phyloP scores from a whole-genome alignment of 1,140 invertebrate genomes.

The Planococcus citri region DNA sequence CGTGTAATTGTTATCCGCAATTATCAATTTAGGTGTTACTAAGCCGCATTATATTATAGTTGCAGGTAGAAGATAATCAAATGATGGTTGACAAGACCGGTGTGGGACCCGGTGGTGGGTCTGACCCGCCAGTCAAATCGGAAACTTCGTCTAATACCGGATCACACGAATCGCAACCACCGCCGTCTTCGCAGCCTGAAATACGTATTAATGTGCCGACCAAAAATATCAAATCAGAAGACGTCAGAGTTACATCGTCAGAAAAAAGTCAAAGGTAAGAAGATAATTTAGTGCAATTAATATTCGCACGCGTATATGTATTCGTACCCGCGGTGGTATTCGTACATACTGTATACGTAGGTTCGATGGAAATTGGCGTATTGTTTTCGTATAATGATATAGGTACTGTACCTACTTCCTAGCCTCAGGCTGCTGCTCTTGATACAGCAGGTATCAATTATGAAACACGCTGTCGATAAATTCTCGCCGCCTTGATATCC shows the following conservation, averaged over 20 bases:
- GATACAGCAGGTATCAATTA: no score
- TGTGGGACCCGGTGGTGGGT: constrained; percentile 16
- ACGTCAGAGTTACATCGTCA: background rate
- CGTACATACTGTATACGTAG: no score
- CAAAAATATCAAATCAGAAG: background rate
- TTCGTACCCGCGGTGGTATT: no score
- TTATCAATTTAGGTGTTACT: background rate
- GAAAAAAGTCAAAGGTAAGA: constrained; percentile 9
- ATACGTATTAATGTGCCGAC: background rate
- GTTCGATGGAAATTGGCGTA: no score
- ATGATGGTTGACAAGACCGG: constrained; percentile 17
- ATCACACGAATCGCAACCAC: background rate
- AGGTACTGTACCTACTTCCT: no score
- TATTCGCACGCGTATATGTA: no score
- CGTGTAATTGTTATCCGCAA: background rate
- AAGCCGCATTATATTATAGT: background rate
- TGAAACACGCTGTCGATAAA: no score
- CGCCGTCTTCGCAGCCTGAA: background rate
- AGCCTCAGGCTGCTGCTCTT: no score
- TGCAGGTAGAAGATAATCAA: constrained; percentile 11
- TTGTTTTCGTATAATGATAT: no score
- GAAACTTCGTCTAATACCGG: background rate
- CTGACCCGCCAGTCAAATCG: background rate
- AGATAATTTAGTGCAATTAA: no score
- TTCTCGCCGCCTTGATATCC: no score